Evolutionary conservation across 2,113 vertebrate species (phyloP).

Genomic region (Mormoops blainvillei): DNA sequence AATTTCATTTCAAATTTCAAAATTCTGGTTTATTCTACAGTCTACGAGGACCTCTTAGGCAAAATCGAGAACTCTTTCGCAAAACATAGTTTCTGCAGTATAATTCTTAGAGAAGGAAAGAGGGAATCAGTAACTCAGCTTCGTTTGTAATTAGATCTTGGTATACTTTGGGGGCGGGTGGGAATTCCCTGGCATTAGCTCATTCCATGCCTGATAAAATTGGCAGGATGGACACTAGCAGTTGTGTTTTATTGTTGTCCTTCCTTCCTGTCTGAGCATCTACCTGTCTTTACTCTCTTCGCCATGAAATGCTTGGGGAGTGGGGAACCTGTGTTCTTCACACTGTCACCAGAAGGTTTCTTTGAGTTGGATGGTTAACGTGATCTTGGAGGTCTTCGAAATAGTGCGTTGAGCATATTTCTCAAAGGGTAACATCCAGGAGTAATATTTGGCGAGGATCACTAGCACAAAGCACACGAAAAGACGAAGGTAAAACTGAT

Average conservation of each 20-base stretch:
- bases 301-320: background rate
- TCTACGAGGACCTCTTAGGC: conserved; percentile 6
- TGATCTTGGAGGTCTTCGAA: background rate
- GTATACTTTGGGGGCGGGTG: background rate
- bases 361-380: background rate
- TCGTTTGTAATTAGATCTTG: conserved; percentile 5
- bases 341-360: background rate
- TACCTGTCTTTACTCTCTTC: background rate
- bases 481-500: background rate
- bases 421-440: background rate
- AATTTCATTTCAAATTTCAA: background rate
- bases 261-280: background rate
- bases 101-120: conserved; percentile 28
- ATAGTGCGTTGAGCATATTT: background rate
- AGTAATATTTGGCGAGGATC: background rate
- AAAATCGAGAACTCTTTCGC: conserved; percentile 3
- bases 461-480: background rate
- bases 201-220: background rate
- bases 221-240: background rate
- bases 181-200: background rate
- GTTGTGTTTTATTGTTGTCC: background rate
- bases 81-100: background rate
- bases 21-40: background rate
- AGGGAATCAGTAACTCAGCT: background rate
- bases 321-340: background rate